phyloP scores from a whole-genome alignment of 1,140 invertebrate genomes.

The Danaus melanippus region DNA sequence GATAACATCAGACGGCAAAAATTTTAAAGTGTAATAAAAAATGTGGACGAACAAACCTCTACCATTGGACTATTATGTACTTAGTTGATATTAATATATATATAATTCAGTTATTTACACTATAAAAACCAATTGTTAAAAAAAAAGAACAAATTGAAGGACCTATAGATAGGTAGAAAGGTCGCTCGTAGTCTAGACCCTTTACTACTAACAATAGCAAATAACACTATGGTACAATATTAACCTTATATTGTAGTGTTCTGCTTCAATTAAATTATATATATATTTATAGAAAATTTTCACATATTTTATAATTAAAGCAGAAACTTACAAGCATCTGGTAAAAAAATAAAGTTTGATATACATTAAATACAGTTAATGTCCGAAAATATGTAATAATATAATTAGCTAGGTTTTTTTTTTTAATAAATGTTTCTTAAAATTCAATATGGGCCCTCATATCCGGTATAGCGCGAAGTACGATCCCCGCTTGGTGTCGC shows the following conservation, averaged over 20 bases:
- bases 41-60: conserved; percentile 65
- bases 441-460: conserved; percentile 36
- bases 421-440: conserved; percentile 32
- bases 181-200: conserved; percentile 24
- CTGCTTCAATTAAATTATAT: conserved; percentile 10
- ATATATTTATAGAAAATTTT: background rate
- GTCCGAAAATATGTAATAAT: conserved; percentile 40
- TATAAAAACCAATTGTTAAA: conserved; percentile 46
- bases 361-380: conserved; percentile 36
- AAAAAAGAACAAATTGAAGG: conserved; percentile 20
- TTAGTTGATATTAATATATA: conserved; percentile 55
- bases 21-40: conserved; percentile 59
- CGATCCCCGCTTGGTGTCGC: conserved; percentile 18
- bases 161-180: conserved; percentile 13
- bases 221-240: conserved; percentile 31
- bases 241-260: conserved; percentile 15
- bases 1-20: conserved; percentile 61
- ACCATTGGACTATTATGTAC: conserved; percentile 61
- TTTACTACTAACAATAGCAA: conserved; percentile 33
- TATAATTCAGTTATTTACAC: conserved; percentile 52
- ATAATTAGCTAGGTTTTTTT: conserved; percentile 33
- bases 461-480: conserved; percentile 30
- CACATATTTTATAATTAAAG: background rate
- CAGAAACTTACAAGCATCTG: conserved; percentile 9
- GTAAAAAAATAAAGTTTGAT: conserved; percentile 27